Percentiles rank a stretch among this genome's conserved stretches.
These are phyloP conservation scores for Nerophis lumbriciformis DNA, from an alignment of 2,113 vertebrate species.

Conservation along the genomic window DNA sequence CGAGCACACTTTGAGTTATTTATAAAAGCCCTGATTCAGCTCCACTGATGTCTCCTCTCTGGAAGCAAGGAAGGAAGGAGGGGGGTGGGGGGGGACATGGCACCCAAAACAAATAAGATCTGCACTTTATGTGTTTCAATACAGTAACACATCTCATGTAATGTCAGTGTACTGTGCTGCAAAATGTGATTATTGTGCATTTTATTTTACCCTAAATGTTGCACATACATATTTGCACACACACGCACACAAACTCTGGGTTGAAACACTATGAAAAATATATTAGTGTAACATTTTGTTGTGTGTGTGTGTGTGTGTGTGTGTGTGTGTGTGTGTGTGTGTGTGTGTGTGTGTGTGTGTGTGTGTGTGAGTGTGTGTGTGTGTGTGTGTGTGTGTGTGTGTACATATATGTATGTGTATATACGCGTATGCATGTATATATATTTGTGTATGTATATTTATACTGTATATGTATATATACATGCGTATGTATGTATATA, in stretches of 20 bases:
- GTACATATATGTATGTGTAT: too few relatives aligned
- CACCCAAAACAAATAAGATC: slow-evolving; percentile 24
- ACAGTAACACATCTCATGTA: too few relatives aligned
- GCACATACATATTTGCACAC: neutral
- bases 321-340: too few relatives aligned
- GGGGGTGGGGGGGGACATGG: too few relatives aligned
- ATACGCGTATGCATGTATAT: too few relatives aligned
- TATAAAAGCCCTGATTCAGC: slow-evolving; percentile 61
- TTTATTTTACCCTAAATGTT: neutral
- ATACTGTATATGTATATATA: too few relatives aligned
- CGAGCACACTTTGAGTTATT: slow-evolving; percentile 56
- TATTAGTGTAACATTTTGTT: neutral
- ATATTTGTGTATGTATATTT: too few relatives aligned
- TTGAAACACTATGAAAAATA: neutral
- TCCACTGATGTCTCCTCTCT: slow-evolving; percentile 42
- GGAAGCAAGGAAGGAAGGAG: too few relatives aligned
- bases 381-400: too few relatives aligned
- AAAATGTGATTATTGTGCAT: neutral
- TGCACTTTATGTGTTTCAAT: neutral
- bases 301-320: neutral
- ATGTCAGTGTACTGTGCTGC: neutral
- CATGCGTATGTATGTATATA: too few relatives aligned
- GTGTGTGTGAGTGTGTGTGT: too few relatives aligned
- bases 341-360: too few relatives aligned
- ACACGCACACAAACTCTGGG: neutral